phyloP scores from a whole-genome alignment of 2,888 invertebrate species.

The Spodoptera picta region DNA sequence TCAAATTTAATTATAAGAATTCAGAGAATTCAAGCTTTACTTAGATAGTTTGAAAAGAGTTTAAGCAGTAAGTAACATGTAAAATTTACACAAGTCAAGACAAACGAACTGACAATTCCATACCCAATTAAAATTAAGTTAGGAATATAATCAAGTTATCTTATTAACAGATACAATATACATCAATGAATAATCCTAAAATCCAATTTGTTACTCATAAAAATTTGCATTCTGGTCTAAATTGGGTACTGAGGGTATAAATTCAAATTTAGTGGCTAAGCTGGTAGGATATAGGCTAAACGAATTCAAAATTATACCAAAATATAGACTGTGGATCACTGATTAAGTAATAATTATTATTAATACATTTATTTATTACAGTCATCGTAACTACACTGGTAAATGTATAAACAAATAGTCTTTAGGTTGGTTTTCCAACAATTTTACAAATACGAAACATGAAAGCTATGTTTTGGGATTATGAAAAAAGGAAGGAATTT shows the following conservation, averaged over 20 bases:
- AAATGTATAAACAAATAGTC: too few relatives aligned
- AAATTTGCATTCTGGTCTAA: slow-evolving; percentile 48
- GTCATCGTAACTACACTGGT: background rate
- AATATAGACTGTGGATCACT: slow-evolving; percentile 26
- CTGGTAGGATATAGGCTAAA: slow-evolving; percentile 49
- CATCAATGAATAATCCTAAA: slow-evolving; percentile 20
- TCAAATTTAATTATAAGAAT: too few relatives aligned
- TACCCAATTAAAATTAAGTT: too few relatives aligned
- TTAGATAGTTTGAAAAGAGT: too few relatives aligned
- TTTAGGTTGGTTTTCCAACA: too few relatives aligned
- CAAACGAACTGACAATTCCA: too few relatives aligned
- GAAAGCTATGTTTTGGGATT: too few relatives aligned
- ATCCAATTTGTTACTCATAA: slow-evolving; percentile 41
- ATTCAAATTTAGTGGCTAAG: slow-evolving; percentile 48
- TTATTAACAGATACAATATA: slow-evolving; percentile 3
- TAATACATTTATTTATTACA: slow-evolving; percentile 36
- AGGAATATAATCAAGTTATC: background rate
- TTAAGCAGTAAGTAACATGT: too few relatives aligned
- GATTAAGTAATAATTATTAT: slow-evolving; percentile 29
- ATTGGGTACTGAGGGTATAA: slow-evolving; percentile 30
- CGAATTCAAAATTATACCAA: slow-evolving; percentile 55
- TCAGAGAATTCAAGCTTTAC: too few relatives aligned
- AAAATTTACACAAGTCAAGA: too few relatives aligned
- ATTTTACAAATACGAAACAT: too few relatives aligned
- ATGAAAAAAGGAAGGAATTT: too few relatives aligned